Evolutionary conservation across 1,140 invertebrate species (phyloP).

Genomic region (Platorchestia sp.): DNA sequence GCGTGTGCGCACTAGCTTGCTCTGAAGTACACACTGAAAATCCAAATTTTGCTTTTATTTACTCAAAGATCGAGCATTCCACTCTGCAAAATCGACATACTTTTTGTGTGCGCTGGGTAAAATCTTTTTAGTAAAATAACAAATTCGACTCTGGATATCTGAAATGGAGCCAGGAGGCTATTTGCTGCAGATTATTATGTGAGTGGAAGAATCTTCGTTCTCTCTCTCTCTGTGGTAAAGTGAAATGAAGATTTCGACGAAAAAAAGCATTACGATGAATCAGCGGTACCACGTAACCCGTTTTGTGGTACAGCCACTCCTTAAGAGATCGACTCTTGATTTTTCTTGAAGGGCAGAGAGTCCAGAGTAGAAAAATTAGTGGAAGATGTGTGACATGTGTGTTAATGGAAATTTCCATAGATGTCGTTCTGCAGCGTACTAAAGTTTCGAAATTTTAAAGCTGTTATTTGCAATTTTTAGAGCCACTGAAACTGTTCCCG

Average conservation of each 20-base stretch:
- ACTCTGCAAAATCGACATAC: background rate
- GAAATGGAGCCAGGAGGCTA: background rate
- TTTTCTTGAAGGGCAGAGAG: background rate
- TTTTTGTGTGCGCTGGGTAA: too few species aligned
- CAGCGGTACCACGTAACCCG: background rate
- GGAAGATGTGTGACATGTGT: background rate
- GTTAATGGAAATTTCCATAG: background rate
- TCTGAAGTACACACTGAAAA: too few species aligned
- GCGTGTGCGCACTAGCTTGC: too few species aligned
- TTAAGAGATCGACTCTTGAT: background rate
- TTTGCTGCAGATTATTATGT: background rate
- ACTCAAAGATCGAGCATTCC: background rate
- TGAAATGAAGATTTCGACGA: background rate
- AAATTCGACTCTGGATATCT: background rate
- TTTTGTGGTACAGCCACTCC: background rate
- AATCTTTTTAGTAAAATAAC: background rate
- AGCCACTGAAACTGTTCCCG: background rate
- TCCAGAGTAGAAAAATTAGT: background rate
- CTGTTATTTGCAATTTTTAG: background rate
- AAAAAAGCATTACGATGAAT: background rate
- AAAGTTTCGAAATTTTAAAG: background rate
- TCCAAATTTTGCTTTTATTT: background rate
- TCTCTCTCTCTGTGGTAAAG: background rate
- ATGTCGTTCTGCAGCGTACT: background rate
- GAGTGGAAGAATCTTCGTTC: background rate